These are phyloP conservation scores for Escarpia spicata DNA, from an alignment of 2,888 invertebrate genomes.

Conservation along the genomic window DNA sequence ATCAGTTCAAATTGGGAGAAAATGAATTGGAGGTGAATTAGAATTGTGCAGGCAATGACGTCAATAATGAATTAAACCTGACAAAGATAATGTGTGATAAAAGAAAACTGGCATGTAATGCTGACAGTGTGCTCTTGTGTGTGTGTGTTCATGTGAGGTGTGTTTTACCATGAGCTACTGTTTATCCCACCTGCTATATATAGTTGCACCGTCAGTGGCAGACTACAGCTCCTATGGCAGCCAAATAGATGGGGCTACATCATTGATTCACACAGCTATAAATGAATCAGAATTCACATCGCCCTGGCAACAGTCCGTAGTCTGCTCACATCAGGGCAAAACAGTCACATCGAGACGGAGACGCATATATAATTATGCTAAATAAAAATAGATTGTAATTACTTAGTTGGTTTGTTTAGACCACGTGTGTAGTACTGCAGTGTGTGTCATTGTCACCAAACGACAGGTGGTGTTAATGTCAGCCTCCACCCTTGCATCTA, in stretches of 20 bases:
- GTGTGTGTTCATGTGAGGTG: not conserved
- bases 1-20: not conserved
- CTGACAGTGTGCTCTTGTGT: not conserved
- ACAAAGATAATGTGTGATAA: not conserved
- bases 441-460: not conserved
- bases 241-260: not conserved
- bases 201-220: not conserved
- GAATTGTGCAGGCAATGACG: not conserved
- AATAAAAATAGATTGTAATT: not conserved
- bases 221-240: not conserved
- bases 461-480: conserved; percentile 3
- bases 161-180: not conserved
- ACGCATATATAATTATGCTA: not conserved
- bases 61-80: not conserved
- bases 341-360: not conserved
- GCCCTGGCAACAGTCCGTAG: not conserved
- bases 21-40: not conserved
- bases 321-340: not conserved
- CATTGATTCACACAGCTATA: conserved; percentile 16
- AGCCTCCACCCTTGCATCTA: not conserved
- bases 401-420: not conserved
- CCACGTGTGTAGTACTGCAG: not conserved
- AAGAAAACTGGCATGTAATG: not conserved
- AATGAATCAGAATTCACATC: conserved; percentile 11
- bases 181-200: not conserved